Conservation (phyloP, 2,113 vertebrate species). For the Alethe castanea region DNA sequence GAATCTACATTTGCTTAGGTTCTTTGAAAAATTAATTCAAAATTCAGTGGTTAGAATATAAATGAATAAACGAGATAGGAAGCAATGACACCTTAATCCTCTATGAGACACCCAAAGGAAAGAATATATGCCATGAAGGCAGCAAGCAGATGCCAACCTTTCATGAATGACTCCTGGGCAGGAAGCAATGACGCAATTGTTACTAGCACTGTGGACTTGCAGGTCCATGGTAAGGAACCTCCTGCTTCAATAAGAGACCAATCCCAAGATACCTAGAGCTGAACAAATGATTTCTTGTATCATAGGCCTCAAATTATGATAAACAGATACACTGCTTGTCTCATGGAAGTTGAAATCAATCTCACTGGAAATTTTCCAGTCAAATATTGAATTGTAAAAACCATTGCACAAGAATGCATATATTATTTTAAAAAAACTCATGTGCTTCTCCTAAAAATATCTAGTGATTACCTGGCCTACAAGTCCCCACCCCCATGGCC, state of each 20-base stretch:
- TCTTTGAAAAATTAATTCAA: neutral
- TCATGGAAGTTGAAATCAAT: neutral
- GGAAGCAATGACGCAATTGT: accelerated
- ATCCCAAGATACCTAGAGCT: neutral
- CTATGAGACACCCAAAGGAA: neutral
- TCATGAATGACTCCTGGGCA: neutral
- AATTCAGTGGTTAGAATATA: neutral
- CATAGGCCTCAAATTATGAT: neutral
- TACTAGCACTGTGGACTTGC: neutral
- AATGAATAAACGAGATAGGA: neutral
- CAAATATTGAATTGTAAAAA: neutral
- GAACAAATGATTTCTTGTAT: neutral
- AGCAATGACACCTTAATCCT: neutral
- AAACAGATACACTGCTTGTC: neutral
- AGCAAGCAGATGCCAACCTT: neutral
- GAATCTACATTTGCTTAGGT: neutral
- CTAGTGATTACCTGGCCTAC: neutral
- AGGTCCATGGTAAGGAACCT: accelerated
- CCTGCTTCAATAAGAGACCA: neutral
- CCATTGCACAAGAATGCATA: accelerated
- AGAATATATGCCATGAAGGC: neutral
- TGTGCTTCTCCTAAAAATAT: neutral
- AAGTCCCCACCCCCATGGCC: accelerated
- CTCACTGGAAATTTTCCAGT: neutral
- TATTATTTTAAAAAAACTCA: accelerated